Evolutionary conservation across 2,797 vertebrate species (phyloP), one percentile per base, ranked within the genome.

Genomic region (Corythornis leucogaster): DNA sequence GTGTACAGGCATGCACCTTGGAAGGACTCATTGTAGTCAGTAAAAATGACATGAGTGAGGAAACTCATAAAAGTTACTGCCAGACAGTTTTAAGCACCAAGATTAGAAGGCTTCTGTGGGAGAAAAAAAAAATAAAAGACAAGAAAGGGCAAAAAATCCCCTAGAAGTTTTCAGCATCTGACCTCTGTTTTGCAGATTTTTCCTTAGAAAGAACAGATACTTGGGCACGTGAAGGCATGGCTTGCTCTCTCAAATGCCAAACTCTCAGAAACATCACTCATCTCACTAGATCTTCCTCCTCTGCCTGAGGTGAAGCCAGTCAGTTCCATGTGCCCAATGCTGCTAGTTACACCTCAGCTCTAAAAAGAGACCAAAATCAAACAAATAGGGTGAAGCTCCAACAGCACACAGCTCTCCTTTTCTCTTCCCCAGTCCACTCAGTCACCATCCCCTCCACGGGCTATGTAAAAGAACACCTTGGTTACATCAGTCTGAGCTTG

Each of bases 261-360:
- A 62, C 92, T 93, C 64, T 92, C 79, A 70, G 59, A 79, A 92
- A 62, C 73, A 69, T 89, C 51, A 66, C 73, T 85, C 48, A 63
- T 50, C n/a, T 86, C 55, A 28, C 45, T 55, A 20, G 3, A 25
- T 84, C 73, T 48, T 77, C n/a, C 15, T 87, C 55, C 71, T 89
- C 62, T 7, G 18, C 81, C 67, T 66, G 40, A 83, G 84, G 58
- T 89, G 55, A 82, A 80, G 59, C 63, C 76, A 40, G 55, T 64
- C 59, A 68, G 43, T 57, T 79, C 71, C 73, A n/a, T 8, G 0
- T n/a, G 12, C 58, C 73, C 3, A 0, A 9, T 50, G 21, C 22
- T 59, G 53, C 70, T 48, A 79, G 50, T 50, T 86, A 66, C 13
- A 24, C 46, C 31, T 93, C 59, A 82, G 33, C 69, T 48, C 93